Conservation (phyloP, 2,797 vertebrate species). For the Ceryle rudis region DNA sequence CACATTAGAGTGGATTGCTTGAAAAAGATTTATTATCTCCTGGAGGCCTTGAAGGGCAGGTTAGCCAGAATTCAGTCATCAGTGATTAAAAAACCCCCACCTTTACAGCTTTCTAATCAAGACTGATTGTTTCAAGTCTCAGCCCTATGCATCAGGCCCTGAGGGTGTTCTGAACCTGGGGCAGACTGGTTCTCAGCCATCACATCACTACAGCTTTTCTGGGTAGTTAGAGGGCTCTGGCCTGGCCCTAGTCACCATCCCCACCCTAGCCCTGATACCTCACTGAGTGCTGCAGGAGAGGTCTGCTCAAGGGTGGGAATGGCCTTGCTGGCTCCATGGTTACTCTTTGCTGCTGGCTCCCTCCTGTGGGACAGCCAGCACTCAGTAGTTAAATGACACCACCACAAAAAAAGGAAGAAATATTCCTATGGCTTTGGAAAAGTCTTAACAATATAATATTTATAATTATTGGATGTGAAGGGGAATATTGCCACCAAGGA, state of each 20-base stretch:
- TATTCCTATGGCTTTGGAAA: background rate
- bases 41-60: background rate
- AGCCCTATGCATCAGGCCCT: background rate
- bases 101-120: background rate
- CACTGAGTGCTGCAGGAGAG: background rate
- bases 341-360: background rate
- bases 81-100: background rate
- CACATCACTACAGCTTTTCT: background rate
- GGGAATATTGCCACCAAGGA: too few species aligned
- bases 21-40: background rate
- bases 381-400: background rate
- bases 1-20: background rate
- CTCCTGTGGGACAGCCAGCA: background rate
- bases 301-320: background rate
- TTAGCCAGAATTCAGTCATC: background rate
- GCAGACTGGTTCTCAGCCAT: background rate
- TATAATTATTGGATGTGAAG: too few species aligned
- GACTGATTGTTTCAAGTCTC: background rate
- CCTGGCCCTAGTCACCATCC: accelerated
- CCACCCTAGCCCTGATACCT: background rate
- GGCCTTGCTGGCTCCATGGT: background rate
- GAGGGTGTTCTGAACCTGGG: background rate
- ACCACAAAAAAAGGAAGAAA: background rate
- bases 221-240: accelerated
- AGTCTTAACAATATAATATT: background rate